phyloP scores from a whole-genome alignment of 2,888 invertebrate species.

The Biston betularia region DNA sequence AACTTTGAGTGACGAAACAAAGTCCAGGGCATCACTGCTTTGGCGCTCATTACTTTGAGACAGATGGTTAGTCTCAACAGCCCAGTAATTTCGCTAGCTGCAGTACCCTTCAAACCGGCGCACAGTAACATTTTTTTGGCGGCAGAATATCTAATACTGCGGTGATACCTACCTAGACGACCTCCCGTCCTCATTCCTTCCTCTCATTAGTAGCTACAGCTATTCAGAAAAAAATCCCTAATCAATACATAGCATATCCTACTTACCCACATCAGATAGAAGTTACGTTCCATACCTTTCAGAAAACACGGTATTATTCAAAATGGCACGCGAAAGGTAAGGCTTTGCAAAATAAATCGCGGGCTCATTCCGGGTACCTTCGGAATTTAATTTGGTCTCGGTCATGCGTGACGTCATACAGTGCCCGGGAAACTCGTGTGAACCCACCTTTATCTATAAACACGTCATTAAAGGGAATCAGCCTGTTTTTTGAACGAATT shows the following conservation, averaged over 20 bases:
- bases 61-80: no score
- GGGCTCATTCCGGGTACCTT: conserved; percentile 30
- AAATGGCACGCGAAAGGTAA: conserved; percentile 44
- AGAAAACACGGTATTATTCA: conserved; percentile 51
- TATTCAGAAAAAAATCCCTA: not conserved
- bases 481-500: conserved; percentile 13
- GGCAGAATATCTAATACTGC: no score
- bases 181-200: no score
- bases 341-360: conserved; percentile 33
- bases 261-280: conserved; percentile 6
- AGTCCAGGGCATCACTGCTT: no score
- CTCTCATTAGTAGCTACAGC: no score
- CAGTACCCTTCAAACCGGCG: no score
- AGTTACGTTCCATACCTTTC: conserved; percentile 8
- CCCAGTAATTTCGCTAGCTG: no score
- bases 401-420: conserved; percentile 39
- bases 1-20: no score
- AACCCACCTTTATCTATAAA: conserved; percentile 24
- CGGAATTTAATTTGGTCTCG: conserved; percentile 40
- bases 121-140: no score
- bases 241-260: conserved; percentile 10
- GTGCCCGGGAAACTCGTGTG: conserved; percentile 22
- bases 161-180: no score
- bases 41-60: no score
- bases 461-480: conserved; percentile 1